These are phyloP conservation scores for Lasioglossum marginatum DNA, from an alignment of 2,888 invertebrate genomes.

Conservation along the genomic window DNA sequence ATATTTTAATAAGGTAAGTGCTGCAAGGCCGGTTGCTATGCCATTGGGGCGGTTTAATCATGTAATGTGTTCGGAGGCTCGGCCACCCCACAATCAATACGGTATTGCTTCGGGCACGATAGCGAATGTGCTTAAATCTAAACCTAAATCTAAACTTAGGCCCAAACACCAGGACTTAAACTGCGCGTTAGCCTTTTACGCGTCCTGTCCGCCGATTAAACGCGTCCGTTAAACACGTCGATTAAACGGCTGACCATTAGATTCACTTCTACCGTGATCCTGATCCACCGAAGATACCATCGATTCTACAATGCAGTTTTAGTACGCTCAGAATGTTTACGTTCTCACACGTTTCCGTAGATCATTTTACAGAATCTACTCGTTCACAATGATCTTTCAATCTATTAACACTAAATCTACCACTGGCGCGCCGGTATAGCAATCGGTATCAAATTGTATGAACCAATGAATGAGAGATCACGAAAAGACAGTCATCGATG, in stretches of 20 bases:
- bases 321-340: background rate
- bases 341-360: background rate
- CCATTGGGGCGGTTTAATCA: constrained; percentile 83
- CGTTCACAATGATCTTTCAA: background rate
- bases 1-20: constrained; percentile 85
- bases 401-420: no score
- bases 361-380: background rate
- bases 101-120: constrained; percentile 81
- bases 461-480: no score
- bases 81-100: constrained; percentile 83
- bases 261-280: background rate
- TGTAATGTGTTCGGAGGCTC: constrained; percentile 84
- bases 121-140: constrained; percentile 79
- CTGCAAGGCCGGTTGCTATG: constrained; percentile 81
- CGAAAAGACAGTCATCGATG: no score
- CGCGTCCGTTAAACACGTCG: constrained; percentile 5
- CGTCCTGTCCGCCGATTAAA: constrained; percentile 39
- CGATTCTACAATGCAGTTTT: background rate
- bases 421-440: no score
- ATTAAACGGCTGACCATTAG: background rate
- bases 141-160: constrained; percentile 65
- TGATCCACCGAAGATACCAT: background rate
- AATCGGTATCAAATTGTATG: background rate
- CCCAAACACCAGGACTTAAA: constrained; percentile 46
- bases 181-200: constrained; percentile 36